These are phyloP conservation scores for Malurus elegans DNA, from an alignment of 2,113 vertebrate species.

Conservation along the genomic window DNA sequence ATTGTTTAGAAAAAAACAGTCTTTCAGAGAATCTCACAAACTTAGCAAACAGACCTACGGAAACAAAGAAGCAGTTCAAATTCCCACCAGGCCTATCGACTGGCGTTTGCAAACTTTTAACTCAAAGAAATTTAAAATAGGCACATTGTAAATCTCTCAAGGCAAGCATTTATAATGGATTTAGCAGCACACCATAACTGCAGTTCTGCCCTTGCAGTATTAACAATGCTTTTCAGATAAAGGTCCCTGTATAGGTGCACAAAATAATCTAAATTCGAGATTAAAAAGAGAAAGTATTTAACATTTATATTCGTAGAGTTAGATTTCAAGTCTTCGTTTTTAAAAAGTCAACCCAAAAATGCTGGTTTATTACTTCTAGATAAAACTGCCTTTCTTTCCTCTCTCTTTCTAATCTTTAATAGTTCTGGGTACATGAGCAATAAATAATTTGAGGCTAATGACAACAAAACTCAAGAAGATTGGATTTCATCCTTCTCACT, in stretches of 20 bases:
- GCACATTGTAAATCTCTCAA: not conserved
- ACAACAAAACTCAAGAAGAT: not conserved
- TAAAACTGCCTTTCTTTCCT: not conserved
- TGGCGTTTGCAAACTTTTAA: not conserved
- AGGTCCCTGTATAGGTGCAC: not conserved
- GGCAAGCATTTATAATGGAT: not conserved
- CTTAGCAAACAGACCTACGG: conserved; percentile 1
- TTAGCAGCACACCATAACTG: not conserved
- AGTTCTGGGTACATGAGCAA: not conserved
- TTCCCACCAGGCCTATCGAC: not conserved
- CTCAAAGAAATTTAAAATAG: conserved; percentile 25
- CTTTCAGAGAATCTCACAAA: conserved; percentile 28
- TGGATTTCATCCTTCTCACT: not conserved
- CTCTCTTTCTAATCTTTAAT: not conserved
- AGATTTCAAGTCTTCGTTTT: not conserved
- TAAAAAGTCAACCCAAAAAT: not conserved
- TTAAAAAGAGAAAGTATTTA: not conserved
- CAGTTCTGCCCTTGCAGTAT: not conserved
- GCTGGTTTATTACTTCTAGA: not conserved
- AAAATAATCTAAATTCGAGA: not conserved
- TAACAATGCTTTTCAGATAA: not conserved
- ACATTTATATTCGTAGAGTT: not conserved
- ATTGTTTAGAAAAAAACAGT: conserved; percentile 49
- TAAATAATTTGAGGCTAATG: not conserved
- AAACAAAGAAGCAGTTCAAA: conserved; percentile 34